Evolutionary conservation across 2,797 vertebrate genomes (phyloP), one percentile per base, ranked within the genome.

Genomic region (Dallia pectoralis): DNA sequence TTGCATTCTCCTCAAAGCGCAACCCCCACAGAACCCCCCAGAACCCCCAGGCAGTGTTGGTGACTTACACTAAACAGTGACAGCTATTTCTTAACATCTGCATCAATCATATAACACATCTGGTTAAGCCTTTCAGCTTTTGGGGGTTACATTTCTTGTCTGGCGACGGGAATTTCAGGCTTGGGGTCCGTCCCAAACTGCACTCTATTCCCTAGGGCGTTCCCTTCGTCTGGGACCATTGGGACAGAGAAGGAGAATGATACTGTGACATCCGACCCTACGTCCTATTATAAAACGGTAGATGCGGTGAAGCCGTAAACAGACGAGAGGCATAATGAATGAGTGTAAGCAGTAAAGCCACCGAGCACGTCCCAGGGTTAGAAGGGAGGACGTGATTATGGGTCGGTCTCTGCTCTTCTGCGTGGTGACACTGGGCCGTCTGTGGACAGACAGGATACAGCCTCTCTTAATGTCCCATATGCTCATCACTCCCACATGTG

Each of bases 401-500:
- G 78, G 25, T 75, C 67, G 56, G 33, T 74, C 74, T 79, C 12
- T 65, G 18, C 62, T 14, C 75, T 70, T 72, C 71, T 78, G 75
- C 74, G 56, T 78, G 78, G 76, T 76, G 70, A 70, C 64, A 0
- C 63, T 36, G 32, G 63, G 18, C 63, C 7, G 32, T 18, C 29
- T 9, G 6, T 22, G 33, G 74, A 76, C 78, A 72, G 44, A 15
- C 74, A 22, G 4, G 7, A 30, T 81, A 86, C 87, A 82, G n/a
- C 72, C 8, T 74, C 1, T 76, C 76, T 88, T 93, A 91, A 91
- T 82, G 79, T 90, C 82, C 89, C 81, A n/a, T 84, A 83, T 73
- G 48, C 19, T 3, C 77, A 82, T 84, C 77, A 74, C 86, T 90
- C 84, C 80, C 63, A 66, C 51, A 18, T 79, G 19, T 61, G 73